Conservation (phyloP, 1,140 invertebrate species). For the Trypoxylus dichotomus region DNA sequence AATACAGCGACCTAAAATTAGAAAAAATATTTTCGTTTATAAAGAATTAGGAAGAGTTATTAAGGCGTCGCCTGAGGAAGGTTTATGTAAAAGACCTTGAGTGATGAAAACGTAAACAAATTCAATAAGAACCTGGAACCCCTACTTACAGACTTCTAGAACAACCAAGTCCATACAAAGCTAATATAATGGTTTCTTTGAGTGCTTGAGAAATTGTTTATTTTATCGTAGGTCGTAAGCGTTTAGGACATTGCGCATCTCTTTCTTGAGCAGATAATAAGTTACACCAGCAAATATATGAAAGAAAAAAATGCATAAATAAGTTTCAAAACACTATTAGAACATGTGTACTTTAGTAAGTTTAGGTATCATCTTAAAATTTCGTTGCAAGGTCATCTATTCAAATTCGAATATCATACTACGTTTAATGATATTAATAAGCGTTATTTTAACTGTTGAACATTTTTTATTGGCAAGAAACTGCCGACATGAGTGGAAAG, state of each 20-base stretch:
- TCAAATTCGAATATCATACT: not conserved
- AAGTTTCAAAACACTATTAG: not conserved
- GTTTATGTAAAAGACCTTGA: conserved; percentile 15
- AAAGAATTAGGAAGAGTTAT: too few relatives aligned
- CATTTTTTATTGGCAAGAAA: not conserved
- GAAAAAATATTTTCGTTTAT: too few relatives aligned
- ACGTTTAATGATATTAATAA: not conserved
- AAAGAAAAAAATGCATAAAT: not conserved
- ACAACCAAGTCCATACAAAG: not conserved
- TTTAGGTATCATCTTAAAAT: not conserved
- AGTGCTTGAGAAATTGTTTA: not conserved
- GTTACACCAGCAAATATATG: not conserved
- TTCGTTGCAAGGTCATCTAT: not conserved
- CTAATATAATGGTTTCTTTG: not conserved
- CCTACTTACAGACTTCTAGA: not conserved
- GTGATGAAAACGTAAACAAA: conserved; percentile 18
- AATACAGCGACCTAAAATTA: too few relatives aligned
- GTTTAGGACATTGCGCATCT: not conserved
- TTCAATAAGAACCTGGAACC: not conserved
- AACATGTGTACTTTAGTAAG: not conserved
- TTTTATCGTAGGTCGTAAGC: conserved; percentile 11
- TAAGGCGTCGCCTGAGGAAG: not conserved
- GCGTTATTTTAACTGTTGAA: not conserved
- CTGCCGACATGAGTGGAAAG: too few relatives aligned
- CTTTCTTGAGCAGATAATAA: not conserved